Percentiles rank a stretch among this genome's conserved stretches.
These are phyloP conservation scores for Bombus haemorrhoidalis DNA, from an alignment of 1,140 invertebrate genomes.

Conservation along the genomic window DNA sequence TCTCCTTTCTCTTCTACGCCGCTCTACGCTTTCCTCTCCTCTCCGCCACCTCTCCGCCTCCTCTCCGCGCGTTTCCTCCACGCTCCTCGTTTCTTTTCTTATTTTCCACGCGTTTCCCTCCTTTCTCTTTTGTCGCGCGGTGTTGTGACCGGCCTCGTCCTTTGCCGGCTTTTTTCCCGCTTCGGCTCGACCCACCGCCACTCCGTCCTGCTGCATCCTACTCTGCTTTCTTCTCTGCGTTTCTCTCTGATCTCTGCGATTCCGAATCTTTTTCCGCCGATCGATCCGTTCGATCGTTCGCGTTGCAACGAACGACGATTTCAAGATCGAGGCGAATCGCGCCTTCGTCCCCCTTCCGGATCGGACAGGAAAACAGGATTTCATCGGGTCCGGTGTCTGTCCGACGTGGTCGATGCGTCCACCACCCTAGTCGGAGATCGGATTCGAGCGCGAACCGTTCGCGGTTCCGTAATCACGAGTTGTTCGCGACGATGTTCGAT, in stretches of 20 bases:
- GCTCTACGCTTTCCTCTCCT: not conserved
- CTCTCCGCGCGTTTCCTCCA: not conserved
- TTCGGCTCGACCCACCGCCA: too few relatives aligned
- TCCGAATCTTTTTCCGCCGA: too few relatives aligned
- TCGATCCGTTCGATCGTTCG: too few relatives aligned
- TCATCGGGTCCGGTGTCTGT: fast-evolving
- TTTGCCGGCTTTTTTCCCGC: not conserved
- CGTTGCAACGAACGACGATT: too few relatives aligned
- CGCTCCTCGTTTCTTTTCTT: not conserved
- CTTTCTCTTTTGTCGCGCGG: not conserved
- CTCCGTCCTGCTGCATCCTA: too few relatives aligned
- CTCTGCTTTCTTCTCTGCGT: too few relatives aligned
- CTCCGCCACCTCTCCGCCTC: not conserved
- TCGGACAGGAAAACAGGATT: too few relatives aligned
- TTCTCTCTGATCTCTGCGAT: too few relatives aligned
- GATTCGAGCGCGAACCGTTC: not conserved
- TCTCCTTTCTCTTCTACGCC: not conserved
- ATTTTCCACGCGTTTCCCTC: not conserved
- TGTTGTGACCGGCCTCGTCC: not conserved
- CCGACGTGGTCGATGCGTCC: not conserved
- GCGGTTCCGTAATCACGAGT: slow-evolving; percentile 66
- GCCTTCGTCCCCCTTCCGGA: too few relatives aligned
- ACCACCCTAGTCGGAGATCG: not conserved
- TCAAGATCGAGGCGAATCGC: too few relatives aligned
- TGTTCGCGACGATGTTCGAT: slow-evolving; percentile 42